Evolutionary conservation across 37 sponge, comb jelly and placozoan genomes (phyloP), one percentile per base, ranked within the genome.

Genomic region (Chondrosia reniformis): DNA sequence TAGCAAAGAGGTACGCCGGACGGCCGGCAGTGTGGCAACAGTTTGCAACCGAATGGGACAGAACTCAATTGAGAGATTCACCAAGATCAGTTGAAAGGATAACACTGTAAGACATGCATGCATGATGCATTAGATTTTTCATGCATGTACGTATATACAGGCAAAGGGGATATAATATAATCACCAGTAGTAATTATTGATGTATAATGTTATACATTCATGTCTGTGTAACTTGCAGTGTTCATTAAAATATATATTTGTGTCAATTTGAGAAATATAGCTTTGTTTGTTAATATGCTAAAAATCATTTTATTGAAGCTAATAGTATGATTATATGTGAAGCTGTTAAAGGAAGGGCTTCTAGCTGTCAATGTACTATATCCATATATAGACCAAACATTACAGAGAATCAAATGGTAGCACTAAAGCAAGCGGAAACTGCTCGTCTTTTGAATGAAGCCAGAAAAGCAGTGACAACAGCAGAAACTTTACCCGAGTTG

Each of bases 1-100:
- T 66, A 0, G 45, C 39, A 3, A 25, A 61, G 45, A 52, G 63
- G 28, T 55, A 43, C 59, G 0, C 24, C 12, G 6, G 75, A 13
- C 43, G 56, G 8, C 76, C 67, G 4, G 30, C 24, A 38, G 21
- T 45, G 4, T 87, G 88, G 88, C 88, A 87, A 74, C 33, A 72
- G 27, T 79, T 44, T 36, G 73, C 79, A 2, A 55, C 55, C 21
- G 75, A 79, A 49, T 87, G 88, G 88, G 84, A 87, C 52, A 43
- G 25, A 34, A 25, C 42, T 42, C 88, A 87, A 34, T 40, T 79
- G 31, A 61, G 81, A 40, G 36, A 57, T 9, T 24, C 67, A 32
- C 4, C 72, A 1, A 2, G 8, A 5, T 24, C 72, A 39, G 72
- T 24, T 12, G 72, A 69, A 44, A 45, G 28, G 3, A 65, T 80